Evolutionary conservation across 2,797 vertebrate species (phyloP).

Genomic region (Sciurus carolinensis): DNA sequence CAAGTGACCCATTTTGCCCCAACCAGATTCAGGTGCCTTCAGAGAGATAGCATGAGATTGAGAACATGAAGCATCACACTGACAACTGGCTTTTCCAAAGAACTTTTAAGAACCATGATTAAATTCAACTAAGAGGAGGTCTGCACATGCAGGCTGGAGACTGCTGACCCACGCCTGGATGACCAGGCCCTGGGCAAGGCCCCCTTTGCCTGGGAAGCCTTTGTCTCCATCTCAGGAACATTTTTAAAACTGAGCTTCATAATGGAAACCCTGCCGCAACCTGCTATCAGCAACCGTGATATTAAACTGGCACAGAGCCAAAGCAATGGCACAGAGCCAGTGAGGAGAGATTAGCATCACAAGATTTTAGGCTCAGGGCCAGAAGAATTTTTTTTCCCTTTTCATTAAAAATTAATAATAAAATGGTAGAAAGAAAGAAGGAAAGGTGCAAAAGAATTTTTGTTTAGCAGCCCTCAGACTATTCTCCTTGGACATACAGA

Average conservation of each 20-base stretch:
- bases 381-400: conserved; percentile 62
- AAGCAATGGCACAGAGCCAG: conserved; percentile 26
- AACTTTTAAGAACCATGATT: not conserved
- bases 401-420: conserved; percentile 80
- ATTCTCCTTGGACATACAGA: not conserved
- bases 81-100: conserved; percentile 1
- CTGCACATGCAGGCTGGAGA: not conserved
- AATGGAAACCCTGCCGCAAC: conserved; percentile 70
- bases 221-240: not conserved
- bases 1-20: not conserved
- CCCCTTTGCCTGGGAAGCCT: conserved; percentile 30
- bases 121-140: not conserved
- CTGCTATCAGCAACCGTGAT: conserved; percentile 67
- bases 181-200: not conserved
- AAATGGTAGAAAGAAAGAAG: not conserved
- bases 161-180: not conserved
- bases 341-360: conserved; percentile 78
- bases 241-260: conserved; percentile 63
- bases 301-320: conserved; percentile 76
- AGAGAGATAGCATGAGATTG: not conserved
- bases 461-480: not conserved
- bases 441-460: conserved; percentile 37
- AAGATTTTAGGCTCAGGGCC: conserved; percentile 73
- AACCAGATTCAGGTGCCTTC: not conserved
- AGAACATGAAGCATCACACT: not conserved